These are phyloP conservation scores for Gonatopus flavifemur DNA, from an alignment of 1,140 invertebrate genomes.

Conservation along the genomic window DNA sequence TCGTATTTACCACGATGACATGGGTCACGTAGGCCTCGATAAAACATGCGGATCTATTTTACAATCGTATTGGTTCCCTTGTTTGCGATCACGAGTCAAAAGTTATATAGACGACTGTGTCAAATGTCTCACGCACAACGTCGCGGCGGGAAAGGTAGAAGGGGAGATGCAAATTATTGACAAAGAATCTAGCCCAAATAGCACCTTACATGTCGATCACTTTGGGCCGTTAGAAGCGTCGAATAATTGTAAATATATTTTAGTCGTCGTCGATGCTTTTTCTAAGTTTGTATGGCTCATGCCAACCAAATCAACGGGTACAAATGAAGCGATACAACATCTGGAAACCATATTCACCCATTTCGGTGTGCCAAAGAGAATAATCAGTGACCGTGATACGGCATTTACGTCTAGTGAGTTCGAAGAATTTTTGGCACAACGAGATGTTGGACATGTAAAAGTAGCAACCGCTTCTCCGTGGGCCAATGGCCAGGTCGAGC, in stretches of 20 bases:
- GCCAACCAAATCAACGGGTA: background rate
- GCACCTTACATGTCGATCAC: conserved; percentile 16
- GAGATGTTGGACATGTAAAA: background rate
- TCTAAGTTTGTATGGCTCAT: too few species aligned
- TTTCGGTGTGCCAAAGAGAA: background rate
- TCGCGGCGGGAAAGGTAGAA: conserved; percentile 10
- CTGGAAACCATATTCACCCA: background rate
- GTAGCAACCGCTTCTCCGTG: background rate
- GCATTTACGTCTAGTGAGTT: background rate
- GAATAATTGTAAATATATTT: background rate
- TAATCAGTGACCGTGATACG: background rate
- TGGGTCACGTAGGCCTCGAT: background rate
- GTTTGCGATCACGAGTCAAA: conserved; percentile 13
- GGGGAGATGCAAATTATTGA: conserved; percentile 15
- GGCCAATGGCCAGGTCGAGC: too few species aligned
- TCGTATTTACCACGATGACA: conserved; percentile 18
- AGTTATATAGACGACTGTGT: conserved; percentile 17
- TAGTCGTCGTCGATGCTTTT: too few species aligned
- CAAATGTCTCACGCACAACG: conserved; percentile 17
- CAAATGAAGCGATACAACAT: background rate
- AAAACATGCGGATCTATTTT: conserved; percentile 1
- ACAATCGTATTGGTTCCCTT: conserved; percentile 20
- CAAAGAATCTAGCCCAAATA: conserved; percentile 21
- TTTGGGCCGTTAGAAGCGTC: background rate
- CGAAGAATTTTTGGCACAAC: background rate